A percentile compares a stretch with the other conserved stretches of the same genome.
These are phyloP conservation scores for Forbesichthys agassizii DNA, from an alignment of 2,113 vertebrate genomes.

Conservation along the genomic window DNA sequence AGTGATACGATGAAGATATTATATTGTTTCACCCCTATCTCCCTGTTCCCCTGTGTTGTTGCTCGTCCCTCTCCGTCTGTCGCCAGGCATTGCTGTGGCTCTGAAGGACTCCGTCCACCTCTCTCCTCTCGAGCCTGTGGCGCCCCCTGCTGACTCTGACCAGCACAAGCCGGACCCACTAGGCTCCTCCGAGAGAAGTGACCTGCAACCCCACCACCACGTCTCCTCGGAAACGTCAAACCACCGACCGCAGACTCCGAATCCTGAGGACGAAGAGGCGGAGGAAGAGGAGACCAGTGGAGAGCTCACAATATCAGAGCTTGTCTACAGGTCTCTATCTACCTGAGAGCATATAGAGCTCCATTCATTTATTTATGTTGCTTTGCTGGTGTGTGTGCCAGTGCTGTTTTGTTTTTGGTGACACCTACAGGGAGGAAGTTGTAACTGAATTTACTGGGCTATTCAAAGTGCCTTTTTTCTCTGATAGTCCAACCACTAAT, in stretches of 20 bases:
- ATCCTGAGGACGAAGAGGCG: conserved; percentile 70
- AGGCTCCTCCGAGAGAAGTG: conserved; percentile 23
- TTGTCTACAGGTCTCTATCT: conserved; percentile 76
- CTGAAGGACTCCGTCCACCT: conserved; percentile 69
- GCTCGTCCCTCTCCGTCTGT: conserved; percentile 1
- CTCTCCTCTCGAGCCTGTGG: conserved; percentile 67
- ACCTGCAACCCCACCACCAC: conserved; percentile 49
- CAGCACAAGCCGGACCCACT: conserved; percentile 42
- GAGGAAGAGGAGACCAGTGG: conserved; percentile 78
- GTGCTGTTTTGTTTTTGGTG: too few relatives aligned
- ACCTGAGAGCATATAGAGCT: too few relatives aligned
- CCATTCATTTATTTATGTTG: too few relatives aligned
- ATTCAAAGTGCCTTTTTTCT: too few relatives aligned
- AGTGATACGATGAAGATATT: neutral
- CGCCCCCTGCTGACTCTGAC: conserved; percentile 46
- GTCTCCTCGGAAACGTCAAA: conserved; percentile 62
- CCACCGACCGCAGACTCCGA: conserved; percentile 50
- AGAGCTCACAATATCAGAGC: conserved; percentile 90
- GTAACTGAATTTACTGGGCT: too few relatives aligned
- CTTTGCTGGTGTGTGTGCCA: too few relatives aligned
- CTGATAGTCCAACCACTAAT: too few relatives aligned
- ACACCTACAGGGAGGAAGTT: too few relatives aligned
- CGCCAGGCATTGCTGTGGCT: conserved; percentile 64
- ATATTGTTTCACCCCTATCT: neutral
- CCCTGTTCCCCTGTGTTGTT: neutral